Percentiles rank a stretch among this genome's conserved stretches.
Evolutionary conservation across 2,113 vertebrate genomes (phyloP).

Genomic region (Erpornis zantholeuca): DNA sequence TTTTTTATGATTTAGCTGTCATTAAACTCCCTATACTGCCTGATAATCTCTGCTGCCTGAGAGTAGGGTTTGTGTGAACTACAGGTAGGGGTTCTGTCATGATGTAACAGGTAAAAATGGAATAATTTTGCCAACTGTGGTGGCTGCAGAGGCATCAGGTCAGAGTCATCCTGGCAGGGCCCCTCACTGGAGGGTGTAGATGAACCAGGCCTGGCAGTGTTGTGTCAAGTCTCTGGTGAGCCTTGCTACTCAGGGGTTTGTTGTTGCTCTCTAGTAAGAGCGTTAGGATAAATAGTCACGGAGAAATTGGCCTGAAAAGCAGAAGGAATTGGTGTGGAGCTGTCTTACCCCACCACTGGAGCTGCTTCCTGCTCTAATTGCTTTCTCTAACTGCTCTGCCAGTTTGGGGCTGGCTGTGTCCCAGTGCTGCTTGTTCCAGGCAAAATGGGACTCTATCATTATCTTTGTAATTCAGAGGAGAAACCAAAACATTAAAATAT

Average conservation of each 20-base stretch:
- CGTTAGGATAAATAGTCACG: not conserved
- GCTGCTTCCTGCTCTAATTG: not conserved
- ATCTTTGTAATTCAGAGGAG: not conserved
- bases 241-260: not conserved
- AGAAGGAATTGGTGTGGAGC: not conserved
- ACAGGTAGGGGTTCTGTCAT: not conserved
- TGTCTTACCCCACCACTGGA: not conserved
- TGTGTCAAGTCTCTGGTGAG: not conserved
- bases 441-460: not conserved
- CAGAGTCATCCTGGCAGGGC: not conserved
- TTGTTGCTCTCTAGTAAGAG: not conserved
- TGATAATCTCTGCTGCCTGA: not conserved
- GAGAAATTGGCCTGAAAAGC: not conserved
- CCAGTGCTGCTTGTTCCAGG: not conserved
- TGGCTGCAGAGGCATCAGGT: not conserved
- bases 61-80: not conserved
- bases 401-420: not conserved
- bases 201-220: not conserved
- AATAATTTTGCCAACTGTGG: not conserved
- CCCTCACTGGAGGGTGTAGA: not conserved
- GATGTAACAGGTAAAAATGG: not conserved
- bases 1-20: not conserved
- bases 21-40: not conserved
- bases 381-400: not conserved
- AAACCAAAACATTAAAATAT: not conserved